Percentiles rank a stretch among this genome's conserved stretches.
These are phyloP conservation scores for Rhadinocentrus ornatus DNA, from an alignment of 2,797 vertebrate genomes.

Conservation along the genomic window DNA sequence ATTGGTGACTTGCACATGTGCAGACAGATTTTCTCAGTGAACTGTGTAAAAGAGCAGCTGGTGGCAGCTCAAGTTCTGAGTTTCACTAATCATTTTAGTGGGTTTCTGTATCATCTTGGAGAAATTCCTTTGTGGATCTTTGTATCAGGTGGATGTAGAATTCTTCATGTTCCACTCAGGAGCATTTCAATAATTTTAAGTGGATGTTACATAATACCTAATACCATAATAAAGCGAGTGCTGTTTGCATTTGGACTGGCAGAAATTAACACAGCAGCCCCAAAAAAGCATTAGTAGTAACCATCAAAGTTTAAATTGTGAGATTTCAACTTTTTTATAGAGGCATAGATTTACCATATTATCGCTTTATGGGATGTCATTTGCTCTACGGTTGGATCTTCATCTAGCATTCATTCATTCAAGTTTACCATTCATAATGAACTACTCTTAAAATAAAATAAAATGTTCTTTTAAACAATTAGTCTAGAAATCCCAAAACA, in stretches of 20 bases:
- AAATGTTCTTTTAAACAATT: no score
- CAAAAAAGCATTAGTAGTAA: background rate
- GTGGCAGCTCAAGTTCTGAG: slow-evolving; percentile 24
- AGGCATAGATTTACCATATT: no score
- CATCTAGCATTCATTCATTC: no score
- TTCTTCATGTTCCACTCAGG: background rate
- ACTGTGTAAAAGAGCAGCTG: slow-evolving; percentile 40
- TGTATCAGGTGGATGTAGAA: background rate
- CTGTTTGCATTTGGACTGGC: background rate
- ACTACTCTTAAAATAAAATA: no score
- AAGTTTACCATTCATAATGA: no score
- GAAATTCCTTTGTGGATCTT: background rate
- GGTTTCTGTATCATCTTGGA: slow-evolving; percentile 28
- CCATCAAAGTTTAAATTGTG: no score
- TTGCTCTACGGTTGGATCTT: no score
- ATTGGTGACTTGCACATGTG: slow-evolving; percentile 18
- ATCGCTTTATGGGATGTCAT: no score
- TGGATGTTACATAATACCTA: background rate
- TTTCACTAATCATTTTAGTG: slow-evolving; percentile 24
- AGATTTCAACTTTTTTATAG: no score
- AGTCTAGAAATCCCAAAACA: background rate
- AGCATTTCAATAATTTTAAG: background rate
- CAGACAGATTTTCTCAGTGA: slow-evolving; percentile 21
- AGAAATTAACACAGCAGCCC: background rate
- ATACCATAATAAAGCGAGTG: no score